Evolutionary conservation across 2,888 invertebrate genomes (phyloP), one percentile per base, ranked within the genome.

Genomic region (Teleogryllus oceanicus): DNA sequence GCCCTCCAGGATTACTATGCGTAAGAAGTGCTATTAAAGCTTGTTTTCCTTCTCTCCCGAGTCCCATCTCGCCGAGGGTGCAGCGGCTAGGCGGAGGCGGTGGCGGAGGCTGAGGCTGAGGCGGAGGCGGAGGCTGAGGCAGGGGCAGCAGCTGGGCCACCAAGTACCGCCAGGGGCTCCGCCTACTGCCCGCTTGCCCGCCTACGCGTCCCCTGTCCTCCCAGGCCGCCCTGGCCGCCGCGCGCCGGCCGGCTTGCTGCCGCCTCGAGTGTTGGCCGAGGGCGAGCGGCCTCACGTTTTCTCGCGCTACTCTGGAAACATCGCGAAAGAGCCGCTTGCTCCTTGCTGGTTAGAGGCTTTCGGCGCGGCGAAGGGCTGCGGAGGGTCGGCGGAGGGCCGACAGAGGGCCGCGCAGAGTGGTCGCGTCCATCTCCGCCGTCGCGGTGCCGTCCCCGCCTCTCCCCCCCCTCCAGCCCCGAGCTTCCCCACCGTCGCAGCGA

Each of bases 291-390:
- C n/a, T 62, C 62, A n/a, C 62, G n/a, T n/a, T 62, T 62, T 62
- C 62, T n/a, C 13, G 16, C 16, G n/a, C 13, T n/a, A 62, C 62
- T 62, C 16, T 62, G 62, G 62, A 62, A 62, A 62, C 62, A 62
- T 62, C 62, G 62, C 16, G n/a, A 62, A 62, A 62, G 62, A 62
- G 62, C 62, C 4, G 62, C 62, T 62, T 62, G 62, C 62, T 62
- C n/a, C 62, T 62, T 62, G 62, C 62, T 62, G 62, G 62, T 62
- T 62, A 62, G 62, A 62, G 62, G 62, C 62, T 62, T 62, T 62
- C 62, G 13, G n/a, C 62, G 62, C n/a, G 62, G 62, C 13, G 62
- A 62, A n/a, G 16, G 62, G 62, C 16, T 5, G 3, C 16, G 37
- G 8, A 37, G 37, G 37, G 37, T 8, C 8, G 24, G 37, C 37